Percentiles rank a stretch among this genome's conserved stretches.
Conservation (phyloP, 2,888 invertebrate species). For the Cristatella mucedo region DNA sequence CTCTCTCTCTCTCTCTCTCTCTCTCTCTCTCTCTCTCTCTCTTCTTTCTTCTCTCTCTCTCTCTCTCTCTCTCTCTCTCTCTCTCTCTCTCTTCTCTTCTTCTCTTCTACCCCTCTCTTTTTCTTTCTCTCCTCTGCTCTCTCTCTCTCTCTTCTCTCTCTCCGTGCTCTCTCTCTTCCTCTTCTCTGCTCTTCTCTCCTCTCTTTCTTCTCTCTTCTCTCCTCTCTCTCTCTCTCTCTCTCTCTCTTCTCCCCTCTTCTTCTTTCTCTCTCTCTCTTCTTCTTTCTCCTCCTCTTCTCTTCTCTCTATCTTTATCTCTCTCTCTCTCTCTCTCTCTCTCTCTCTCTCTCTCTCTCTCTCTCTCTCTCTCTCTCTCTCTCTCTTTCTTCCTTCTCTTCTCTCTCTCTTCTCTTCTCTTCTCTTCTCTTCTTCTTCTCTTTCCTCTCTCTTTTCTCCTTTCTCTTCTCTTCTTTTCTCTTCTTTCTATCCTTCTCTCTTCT, state of each 20-base stretch:
- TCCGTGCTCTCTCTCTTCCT: neutral
- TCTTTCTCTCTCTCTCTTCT: neutral
- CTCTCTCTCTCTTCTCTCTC: neutral
- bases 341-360: slow-evolving; percentile 1
- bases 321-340: slow-evolving; percentile 1
- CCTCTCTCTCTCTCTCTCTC: neutral
- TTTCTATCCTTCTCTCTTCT: no score
- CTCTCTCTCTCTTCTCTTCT: slow-evolving; percentile 1
- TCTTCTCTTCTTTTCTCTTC: no score
- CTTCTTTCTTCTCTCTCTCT: neutral
- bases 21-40: no score
- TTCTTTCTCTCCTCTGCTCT: neutral
- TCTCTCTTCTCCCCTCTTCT: neutral
- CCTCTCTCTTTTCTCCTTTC: no score
- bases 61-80: neutral
- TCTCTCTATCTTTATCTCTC: no score
- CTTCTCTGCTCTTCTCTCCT: no score
- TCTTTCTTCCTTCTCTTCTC: slow-evolving; percentile 1
- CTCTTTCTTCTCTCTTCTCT: neutral
- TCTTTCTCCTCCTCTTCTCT: neutral
- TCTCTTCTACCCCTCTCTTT: no score
- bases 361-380: slow-evolving; percentile 1
- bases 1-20: no score
- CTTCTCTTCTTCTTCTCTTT: no score
- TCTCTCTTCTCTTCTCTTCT: no score